Percentiles rank a stretch among this genome's conserved stretches.
These are phyloP conservation scores for Drosophila melanosoma DNA, from an alignment of 2,888 invertebrate genomes.

Conservation along the genomic window DNA sequence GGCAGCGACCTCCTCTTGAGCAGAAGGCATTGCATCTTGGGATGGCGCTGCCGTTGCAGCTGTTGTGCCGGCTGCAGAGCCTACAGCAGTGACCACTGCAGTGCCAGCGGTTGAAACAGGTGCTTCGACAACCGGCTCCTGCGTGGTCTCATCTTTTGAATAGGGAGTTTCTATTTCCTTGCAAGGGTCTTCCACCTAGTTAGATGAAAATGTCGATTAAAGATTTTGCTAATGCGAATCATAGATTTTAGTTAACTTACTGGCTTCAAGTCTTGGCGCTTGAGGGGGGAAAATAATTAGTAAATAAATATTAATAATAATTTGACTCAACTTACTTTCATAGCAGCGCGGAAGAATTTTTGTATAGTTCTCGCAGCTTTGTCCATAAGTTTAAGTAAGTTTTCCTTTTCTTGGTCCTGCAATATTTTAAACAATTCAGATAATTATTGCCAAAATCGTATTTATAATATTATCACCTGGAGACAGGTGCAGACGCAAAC, in stretches of 20 bases:
- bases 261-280: slow-evolving; percentile 40
- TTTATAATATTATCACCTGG: slow-evolving; percentile 30
- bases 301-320: no score
- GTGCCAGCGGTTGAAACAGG: not conserved
- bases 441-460: not conserved
- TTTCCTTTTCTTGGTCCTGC: slow-evolving; percentile 40
- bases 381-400: slow-evolving; percentile 20
- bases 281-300: not conserved
- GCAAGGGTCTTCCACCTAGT: slow-evolving; percentile 41
- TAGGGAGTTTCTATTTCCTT: slow-evolving; percentile 35
- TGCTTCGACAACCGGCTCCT: not conserved
- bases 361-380: slow-evolving; percentile 62
- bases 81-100: not conserved
- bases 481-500: slow-evolving; percentile 64
- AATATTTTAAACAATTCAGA: not conserved
- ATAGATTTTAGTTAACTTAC: slow-evolving; percentile 28
- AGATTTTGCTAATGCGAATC: no score
- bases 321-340: slow-evolving; percentile 34
- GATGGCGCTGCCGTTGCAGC: not conserved
- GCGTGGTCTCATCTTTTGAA: not conserved
- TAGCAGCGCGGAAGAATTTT: slow-evolving; percentile 59
- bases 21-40: not conserved
- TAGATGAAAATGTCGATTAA: not conserved
- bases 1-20: not conserved
- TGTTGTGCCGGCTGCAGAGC: not conserved